A percentile compares a stretch with the other conserved stretches of the same genome.
phyloP scores from a whole-genome alignment of 2,888 invertebrate species.

The Clusia tigrina region DNA sequence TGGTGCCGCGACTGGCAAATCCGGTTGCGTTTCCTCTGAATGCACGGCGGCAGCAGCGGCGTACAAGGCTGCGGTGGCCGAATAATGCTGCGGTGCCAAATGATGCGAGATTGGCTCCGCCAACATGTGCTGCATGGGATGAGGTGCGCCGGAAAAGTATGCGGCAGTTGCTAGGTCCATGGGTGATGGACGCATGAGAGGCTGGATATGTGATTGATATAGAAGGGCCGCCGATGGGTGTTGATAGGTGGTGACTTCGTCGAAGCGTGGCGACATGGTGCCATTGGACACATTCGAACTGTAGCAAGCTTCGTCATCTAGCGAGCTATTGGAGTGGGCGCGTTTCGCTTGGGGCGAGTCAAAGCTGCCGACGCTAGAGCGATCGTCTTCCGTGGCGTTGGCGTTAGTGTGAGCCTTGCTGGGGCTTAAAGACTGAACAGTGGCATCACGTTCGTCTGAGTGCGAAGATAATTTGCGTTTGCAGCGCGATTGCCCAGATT shows the following conservation, averaged over 20 bases:
- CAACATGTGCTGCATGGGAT: constrained; percentile 10
- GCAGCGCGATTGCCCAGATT: constrained; percentile 79
- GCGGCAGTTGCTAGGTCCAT: constrained; percentile 43
- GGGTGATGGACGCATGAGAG: constrained; percentile 37
- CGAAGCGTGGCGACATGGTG: constrained; percentile 43
- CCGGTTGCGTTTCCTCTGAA: not conserved
- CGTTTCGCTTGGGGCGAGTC: constrained; percentile 50
- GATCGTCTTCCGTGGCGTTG: constrained; percentile 47
- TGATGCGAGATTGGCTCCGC: constrained; percentile 1
- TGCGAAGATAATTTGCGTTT: constrained; percentile 71
- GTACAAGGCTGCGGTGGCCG: constrained; percentile 9
- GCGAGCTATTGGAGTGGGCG: constrained; percentile 49
- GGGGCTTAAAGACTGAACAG: constrained; percentile 28
- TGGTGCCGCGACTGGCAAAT: constrained; percentile 2
- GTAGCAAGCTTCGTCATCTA: constrained; percentile 49
- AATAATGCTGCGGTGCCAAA: constrained; percentile 16
- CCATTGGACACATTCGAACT: constrained; percentile 33
- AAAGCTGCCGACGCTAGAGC: constrained; percentile 52
- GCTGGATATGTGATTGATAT: constrained; percentile 26
- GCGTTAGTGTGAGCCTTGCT: not conserved
- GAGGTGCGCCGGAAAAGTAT: constrained; percentile 44
- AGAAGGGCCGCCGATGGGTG: constrained; percentile 32
- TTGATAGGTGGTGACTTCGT: constrained; percentile 24
- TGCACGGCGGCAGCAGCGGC: constrained; percentile 6
- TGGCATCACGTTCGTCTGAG: constrained; percentile 45